Evolutionary conservation across 1,140 invertebrate species (phyloP).

Genomic region (Pentalonia nigronervosa): DNA sequence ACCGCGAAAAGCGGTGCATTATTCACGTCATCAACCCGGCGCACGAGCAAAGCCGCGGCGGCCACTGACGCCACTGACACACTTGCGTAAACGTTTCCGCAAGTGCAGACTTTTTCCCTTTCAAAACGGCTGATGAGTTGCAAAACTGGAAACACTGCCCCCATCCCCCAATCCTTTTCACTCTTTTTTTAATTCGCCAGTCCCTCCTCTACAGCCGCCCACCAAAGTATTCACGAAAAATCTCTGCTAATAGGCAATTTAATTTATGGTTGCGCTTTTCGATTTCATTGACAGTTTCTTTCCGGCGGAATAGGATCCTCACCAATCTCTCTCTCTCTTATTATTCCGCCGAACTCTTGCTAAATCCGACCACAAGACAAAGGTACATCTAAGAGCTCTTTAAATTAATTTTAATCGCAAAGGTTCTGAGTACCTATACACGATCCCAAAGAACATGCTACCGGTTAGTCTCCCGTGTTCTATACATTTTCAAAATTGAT

Average conservation of each 20-base stretch:
- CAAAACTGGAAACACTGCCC: background rate
- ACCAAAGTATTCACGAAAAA: background rate
- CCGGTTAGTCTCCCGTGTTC: background rate
- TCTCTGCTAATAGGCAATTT: background rate
- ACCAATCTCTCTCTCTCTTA: background rate
- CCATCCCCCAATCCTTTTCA: no score
- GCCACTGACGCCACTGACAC: background rate
- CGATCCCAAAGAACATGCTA: background rate
- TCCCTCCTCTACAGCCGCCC: background rate
- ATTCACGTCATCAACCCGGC: conserved; percentile 23
- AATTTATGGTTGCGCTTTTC: background rate
- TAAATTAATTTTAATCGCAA: background rate
- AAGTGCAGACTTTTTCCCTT: background rate
- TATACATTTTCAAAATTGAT: background rate
- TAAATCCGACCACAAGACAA: background rate
- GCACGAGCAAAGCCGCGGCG: background rate
- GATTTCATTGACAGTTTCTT: background rate
- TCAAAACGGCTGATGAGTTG: background rate
- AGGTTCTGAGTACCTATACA: background rate
- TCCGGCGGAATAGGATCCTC: background rate
- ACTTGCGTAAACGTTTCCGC: background rate
- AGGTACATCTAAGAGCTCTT: background rate
- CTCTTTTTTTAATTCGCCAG: background rate
- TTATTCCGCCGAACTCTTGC: background rate
- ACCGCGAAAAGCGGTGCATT: conserved; percentile 37